Base-by-base conservation (phyloP, 2,797 vertebrate genomes). In the Erpetoichthys calabaricus region DNA sequence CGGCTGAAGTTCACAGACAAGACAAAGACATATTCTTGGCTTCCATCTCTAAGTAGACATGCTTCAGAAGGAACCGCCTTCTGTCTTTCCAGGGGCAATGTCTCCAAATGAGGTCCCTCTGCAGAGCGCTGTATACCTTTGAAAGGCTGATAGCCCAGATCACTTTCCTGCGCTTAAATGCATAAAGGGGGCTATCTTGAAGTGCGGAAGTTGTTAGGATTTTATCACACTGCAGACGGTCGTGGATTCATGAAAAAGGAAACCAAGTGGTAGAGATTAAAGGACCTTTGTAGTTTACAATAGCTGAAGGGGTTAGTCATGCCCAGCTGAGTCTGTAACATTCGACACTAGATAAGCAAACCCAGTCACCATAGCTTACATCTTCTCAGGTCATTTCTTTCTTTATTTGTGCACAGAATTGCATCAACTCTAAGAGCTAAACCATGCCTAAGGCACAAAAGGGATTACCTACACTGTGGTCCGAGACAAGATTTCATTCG, bases 141-240 rank as follows among this genome's bases (percentile, higher is more conserved):
- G 80, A 81, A 80, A 82, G 70, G 53, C 64, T 76, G 75, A 83
- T 81, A 80, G 75, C 78, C 75, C 71, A 74, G 79, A 80, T 82
- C 77, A 64, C 71, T 75, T 76, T 71, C 77, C 66, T 51, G 70
- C 73, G 69, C 68, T 68, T 78, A 76, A 78, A 71, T 75, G 67
- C 79, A 82, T 71, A 71, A 76, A 72, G 57, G 64, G 67, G 73
- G 79, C 79, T 82, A 84, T 80, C 77, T 44, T 44, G 63, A 68
- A 74, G 70, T 44, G 45, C 73, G 81, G 82, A 84, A 85, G 78
- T 77, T 74, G 75, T 83, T 72, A 64, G 73, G 73, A 71, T 69
- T 75, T 80, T 80, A 81, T 80, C 76, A 74, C 68, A 63, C 65
- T 46, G 52, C 70, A 53, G 73, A 66, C 72, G 71, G 66, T 70